These are phyloP conservation scores for Aspiorhynchus laticeps DNA, from an alignment of 2,113 vertebrate species.

Conservation along the genomic window DNA sequence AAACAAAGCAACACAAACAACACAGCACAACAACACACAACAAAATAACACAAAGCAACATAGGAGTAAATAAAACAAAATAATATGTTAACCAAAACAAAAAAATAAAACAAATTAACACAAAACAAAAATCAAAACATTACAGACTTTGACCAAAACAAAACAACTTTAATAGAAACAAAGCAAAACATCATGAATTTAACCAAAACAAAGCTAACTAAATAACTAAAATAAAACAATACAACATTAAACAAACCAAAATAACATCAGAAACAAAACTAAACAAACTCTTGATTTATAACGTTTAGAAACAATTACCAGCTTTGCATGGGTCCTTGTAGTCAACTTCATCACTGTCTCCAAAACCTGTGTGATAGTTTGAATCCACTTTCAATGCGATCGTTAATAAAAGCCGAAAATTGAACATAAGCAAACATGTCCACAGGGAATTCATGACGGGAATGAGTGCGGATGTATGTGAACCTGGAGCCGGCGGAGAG, in stretches of 20 bases:
- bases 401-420: constrained; percentile 59
- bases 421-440: constrained; percentile 61
- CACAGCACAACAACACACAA: constrained; percentile 7
- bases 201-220: too few species aligned
- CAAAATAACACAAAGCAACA: not conserved
- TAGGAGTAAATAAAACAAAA: not conserved
- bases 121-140: not conserved
- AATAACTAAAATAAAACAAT: not conserved
- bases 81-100: not conserved
- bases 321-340: constrained; percentile 81
- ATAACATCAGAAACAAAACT: not conserved
- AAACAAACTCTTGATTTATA: not conserved
- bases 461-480: constrained; percentile 41
- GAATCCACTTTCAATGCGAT: constrained; percentile 62
- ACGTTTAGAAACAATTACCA: constrained; percentile 63
- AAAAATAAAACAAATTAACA: not conserved
- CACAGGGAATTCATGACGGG: constrained; percentile 65
- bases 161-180: not conserved
- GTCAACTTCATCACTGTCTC: constrained; percentile 68
- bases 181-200: not conserved
- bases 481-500: constrained; percentile 12
- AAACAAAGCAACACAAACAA: constrained; percentile 13
- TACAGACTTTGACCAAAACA: not conserved
- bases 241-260: not conserved
- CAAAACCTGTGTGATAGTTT: constrained; percentile 44